phyloP scores from a whole-genome alignment of 2,888 invertebrate genomes.

The Dolichopus griseipennis region DNA sequence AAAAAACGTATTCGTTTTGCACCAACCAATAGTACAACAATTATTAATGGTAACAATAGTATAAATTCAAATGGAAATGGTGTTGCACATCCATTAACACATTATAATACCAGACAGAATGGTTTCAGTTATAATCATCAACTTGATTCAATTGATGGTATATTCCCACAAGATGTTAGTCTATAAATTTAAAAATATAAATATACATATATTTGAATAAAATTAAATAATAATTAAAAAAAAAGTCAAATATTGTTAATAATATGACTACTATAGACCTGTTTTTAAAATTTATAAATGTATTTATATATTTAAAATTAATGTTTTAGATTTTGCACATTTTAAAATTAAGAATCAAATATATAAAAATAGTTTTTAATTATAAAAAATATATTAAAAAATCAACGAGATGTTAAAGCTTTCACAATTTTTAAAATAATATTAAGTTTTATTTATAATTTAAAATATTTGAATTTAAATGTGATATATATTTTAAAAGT shows the following conservation, averaged over 20 bases:
- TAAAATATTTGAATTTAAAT: neutral
- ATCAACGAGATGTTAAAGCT: no score
- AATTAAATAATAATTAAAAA: no score
- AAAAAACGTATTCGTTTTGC: conserved; percentile 27
- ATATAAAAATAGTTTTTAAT: no score
- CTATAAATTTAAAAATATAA: conserved; percentile 17
- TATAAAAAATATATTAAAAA: no score
- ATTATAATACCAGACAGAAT: neutral
- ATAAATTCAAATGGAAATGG: neutral
- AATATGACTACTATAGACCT: no score
- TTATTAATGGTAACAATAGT: conserved; percentile 16
- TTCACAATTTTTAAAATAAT: neutral
- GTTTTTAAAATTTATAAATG: no score
- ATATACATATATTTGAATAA: no score
- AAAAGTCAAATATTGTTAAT: no score
- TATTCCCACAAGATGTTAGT: conserved; percentile 26
- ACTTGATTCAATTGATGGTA: conserved; percentile 24
- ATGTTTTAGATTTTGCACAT: no score
- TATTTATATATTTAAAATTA: no score
- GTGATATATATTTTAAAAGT: neutral
- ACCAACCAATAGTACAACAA: conserved; percentile 19
- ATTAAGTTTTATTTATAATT: neutral
- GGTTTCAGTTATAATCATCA: conserved; percentile 8
- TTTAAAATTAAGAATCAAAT: no score
- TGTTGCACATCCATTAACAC: neutral